Evolutionary conservation across 2,888 invertebrate genomes (phyloP), one percentile per base, ranked within the genome.

Genomic region (Aproaerema taeniolella): DNA sequence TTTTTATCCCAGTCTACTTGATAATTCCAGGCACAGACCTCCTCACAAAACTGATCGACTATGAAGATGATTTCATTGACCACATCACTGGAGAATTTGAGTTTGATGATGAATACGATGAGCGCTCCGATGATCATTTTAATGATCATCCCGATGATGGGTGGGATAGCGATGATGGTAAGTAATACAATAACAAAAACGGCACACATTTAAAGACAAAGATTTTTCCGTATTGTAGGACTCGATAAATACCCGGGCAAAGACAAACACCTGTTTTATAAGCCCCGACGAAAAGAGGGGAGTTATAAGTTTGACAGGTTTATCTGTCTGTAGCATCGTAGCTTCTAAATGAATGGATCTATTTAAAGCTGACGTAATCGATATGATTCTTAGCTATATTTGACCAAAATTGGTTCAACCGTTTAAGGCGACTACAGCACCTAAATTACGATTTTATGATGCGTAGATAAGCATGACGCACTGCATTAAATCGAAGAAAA

Each of bases 41-140:
- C 5, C 24, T 9, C 20, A 14, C 32, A 8, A 20, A 32, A 17
- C n/a, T 10, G 24, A 24, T 34, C 5, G 36, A 38, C 10, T n/a
- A 6, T 42, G 43, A 15, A 15, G 40, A 38, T 29, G 5, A 45
- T 38, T 41, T 31, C 1, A 38, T 47, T 31, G 31, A 41, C n/a
- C 31, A 39, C 12, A 45, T 40, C 20, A 15, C 39, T 10, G 43
- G 51, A 1, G 45, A 44, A 2, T 42, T 39, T 39, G 41, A 43
- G 4, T 11, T 11, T 34, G 33, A 34, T 9, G 26, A 26, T 26
- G 24, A 2, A 2, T 14, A 35, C 13, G 45, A 44, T 30, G 13
- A 31, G 1, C 15, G 14, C 11, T 12, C 10, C 2, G 34, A 12
- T 36, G 34, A 36, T 31, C 25, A 36, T 10, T 7, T n/a, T 2